Percentiles rank a stretch among this genome's conserved stretches.
Evolutionary conservation across 1,140 invertebrate species (phyloP).

Genomic region (Aporrectodea caliginosa): DNA sequence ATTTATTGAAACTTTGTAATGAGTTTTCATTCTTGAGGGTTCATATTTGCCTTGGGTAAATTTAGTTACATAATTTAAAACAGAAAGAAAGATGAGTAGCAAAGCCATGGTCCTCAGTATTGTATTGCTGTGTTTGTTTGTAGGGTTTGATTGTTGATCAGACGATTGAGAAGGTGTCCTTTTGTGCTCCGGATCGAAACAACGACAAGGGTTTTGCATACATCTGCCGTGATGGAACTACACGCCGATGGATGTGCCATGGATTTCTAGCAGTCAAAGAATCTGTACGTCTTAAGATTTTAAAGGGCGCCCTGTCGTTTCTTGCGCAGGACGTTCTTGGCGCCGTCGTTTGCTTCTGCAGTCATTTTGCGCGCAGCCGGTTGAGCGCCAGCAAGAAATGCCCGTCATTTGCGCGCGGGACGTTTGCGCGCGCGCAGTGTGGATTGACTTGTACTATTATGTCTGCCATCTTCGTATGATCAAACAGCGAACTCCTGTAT

Average conservation of each 20-base stretch:
- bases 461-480: no score
- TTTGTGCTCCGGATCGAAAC: conserved; percentile 97
- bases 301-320: background rate
- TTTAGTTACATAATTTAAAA: no score
- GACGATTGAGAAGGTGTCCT: conserved; percentile 99
- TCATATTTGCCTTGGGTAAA: no score
- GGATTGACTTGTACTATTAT: no score
- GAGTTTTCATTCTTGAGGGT: no score
- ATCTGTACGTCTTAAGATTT: conserved; percentile 62
- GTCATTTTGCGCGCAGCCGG: background rate
- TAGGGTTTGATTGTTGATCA: conserved; percentile 96
- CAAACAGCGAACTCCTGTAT: no score
- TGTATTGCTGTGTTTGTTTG: conserved; percentile 19
- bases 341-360: background rate
- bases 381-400: background rate
- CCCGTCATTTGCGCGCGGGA: no score
- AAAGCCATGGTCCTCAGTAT: no score
- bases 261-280: conserved; percentile 94
- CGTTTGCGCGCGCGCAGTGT: no score
- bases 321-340: background rate
- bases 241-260: conserved; percentile 96
- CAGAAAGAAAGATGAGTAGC: no score
- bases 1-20: no score
- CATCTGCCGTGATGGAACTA: conserved; percentile 79
- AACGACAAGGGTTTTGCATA: conserved; percentile 96